phyloP scores from a whole-genome alignment of 2,888 invertebrate genomes.

The Pollenia griseotomentosa region DNA sequence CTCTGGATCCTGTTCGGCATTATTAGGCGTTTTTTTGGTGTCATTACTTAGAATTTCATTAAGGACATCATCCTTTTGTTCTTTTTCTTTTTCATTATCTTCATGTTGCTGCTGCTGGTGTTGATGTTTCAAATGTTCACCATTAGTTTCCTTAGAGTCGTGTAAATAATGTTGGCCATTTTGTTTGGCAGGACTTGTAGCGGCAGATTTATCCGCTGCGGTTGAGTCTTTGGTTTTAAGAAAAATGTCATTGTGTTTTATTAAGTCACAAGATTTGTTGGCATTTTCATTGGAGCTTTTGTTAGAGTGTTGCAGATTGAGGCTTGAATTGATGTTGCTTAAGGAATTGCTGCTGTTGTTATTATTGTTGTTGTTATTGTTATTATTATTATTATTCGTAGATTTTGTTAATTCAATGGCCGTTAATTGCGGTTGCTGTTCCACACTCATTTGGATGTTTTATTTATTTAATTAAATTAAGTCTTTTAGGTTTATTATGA shows the following conservation, averaged over 20 bases:
- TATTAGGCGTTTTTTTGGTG: constrained; percentile 8
- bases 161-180: constrained; percentile 74
- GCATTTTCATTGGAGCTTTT: constrained; percentile 11
- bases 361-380: constrained; percentile 56
- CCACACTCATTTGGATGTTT: constrained; percentile 69
- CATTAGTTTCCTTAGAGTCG: constrained; percentile 64
- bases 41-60: constrained; percentile 27
- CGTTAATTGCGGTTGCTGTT: constrained; percentile 74
- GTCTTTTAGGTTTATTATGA: not conserved
- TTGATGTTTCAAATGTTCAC: constrained; percentile 63
- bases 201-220: constrained; percentile 8
- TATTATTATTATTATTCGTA: constrained; percentile 72
- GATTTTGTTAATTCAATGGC: constrained; percentile 71
- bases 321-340: constrained; percentile 59
- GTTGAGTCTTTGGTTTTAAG: constrained; percentile 62
- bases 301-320: constrained; percentile 39
- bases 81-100: constrained; percentile 66
- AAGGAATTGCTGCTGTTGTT: constrained; percentile 59
- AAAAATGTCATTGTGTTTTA: constrained; percentile 58
- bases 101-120: constrained; percentile 68
- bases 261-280: constrained; percentile 40
- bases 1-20: constrained; percentile 54
- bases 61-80: constrained; percentile 46
- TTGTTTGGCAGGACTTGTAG: constrained; percentile 62
- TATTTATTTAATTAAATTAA: constrained; percentile 16